Evolutionary conservation across 2,888 invertebrate species (phyloP).

Genomic region (Andrena minutula): DNA sequence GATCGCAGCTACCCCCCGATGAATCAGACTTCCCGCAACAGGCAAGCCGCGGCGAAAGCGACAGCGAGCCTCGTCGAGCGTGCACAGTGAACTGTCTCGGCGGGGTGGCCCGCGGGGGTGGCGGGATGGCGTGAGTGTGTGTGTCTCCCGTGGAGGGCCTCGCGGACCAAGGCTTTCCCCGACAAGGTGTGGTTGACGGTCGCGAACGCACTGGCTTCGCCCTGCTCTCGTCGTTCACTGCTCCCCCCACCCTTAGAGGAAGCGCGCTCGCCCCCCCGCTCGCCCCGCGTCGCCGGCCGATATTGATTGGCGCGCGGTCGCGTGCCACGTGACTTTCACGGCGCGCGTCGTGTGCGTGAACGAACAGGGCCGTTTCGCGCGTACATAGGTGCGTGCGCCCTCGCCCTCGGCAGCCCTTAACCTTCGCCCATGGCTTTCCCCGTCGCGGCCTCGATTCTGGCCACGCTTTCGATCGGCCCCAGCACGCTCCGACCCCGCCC

Average conservation of each 20-base stretch:
- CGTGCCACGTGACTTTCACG: slow-evolving; percentile 67
- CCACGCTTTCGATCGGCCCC: slow-evolving; percentile 35
- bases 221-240: not conserved
- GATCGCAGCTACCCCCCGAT: slow-evolving; percentile 14
- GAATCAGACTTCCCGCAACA: slow-evolving; percentile 55
- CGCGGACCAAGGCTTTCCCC: slow-evolving; percentile 16
- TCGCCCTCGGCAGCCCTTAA: slow-evolving; percentile 56
- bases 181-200: slow-evolving; percentile 72
- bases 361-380: not conserved
- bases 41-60: slow-evolving; percentile 62
- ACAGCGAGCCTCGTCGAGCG: slow-evolving; percentile 34
- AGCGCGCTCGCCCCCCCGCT: not conserved
- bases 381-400: not conserved
- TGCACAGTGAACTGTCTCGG: not conserved
- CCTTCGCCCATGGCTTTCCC: slow-evolving; percentile 52
- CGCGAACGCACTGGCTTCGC: slow-evolving; percentile 63
- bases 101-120: slow-evolving; percentile 1
- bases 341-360: slow-evolving; percentile 3
- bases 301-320: slow-evolving; percentile 74
- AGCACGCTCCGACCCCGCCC: slow-evolving; percentile 57
- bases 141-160: slow-evolving; percentile 9
- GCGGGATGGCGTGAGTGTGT: not conserved
- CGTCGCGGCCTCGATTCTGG: slow-evolving; percentile 18
- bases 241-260: not conserved
- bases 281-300: slow-evolving; percentile 30